Percentiles rank a stretch among this genome's conserved stretches.
Conservation (phyloP, 1,140 invertebrate genomes). For the Macrostomum lignano region DNA sequence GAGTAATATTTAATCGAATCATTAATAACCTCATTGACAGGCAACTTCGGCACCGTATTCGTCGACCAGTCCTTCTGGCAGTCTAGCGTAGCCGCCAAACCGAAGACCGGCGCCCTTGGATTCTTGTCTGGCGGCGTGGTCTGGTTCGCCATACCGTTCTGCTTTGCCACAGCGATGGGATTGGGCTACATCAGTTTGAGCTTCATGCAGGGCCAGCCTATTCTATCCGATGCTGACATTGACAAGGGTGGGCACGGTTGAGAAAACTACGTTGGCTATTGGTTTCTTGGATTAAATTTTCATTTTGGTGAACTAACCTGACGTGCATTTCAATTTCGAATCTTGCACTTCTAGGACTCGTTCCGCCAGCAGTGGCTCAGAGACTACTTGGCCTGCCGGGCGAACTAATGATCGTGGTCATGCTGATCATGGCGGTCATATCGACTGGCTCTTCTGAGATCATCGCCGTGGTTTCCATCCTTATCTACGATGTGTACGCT, state of each 20-base stretch:
- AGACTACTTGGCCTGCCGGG: constrained; percentile 17
- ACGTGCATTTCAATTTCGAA: too few species aligned
- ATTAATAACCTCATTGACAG: too few species aligned
- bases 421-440: constrained; percentile 26
- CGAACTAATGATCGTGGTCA: constrained; percentile 16
- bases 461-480: constrained; percentile 26
- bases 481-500: constrained; percentile 28
- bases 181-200: constrained; percentile 20
- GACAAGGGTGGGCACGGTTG: constrained; percentile 16
- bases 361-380: constrained; percentile 19
- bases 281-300: too few species aligned
- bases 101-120: constrained; percentile 20
- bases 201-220: constrained; percentile 11
- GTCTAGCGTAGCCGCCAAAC: constrained; percentile 22
- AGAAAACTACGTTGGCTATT: too few species aligned
- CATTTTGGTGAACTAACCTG: too few species aligned
- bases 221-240: constrained; percentile 13
- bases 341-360: constrained; percentile 19
- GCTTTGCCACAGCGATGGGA: constrained; percentile 24
- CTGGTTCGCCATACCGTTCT: constrained; percentile 29
- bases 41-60: constrained; percentile 28
- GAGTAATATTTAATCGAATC: too few species aligned
- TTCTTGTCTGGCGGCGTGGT: constrained; percentile 23
- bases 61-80: constrained; percentile 29
- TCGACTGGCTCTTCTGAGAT: constrained; percentile 27